These are phyloP conservation scores for Acleris laterana DNA, from an alignment of 2,888 invertebrate genomes.

Conservation along the genomic window DNA sequence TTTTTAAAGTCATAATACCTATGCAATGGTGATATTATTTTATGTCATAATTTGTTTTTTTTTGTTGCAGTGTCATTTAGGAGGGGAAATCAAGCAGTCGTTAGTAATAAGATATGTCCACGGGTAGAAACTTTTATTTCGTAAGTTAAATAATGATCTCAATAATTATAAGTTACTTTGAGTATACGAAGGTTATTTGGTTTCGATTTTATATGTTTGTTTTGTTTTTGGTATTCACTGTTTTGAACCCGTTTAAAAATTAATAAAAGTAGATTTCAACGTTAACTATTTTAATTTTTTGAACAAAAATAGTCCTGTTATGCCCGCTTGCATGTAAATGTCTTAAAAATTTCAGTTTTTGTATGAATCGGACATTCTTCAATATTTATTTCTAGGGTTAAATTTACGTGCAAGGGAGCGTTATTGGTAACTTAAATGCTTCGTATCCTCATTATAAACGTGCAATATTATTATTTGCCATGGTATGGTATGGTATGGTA, in stretches of 20 bases:
- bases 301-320: not conserved
- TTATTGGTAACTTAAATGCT: too few relatives aligned
- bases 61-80: slow-evolving; percentile 33
- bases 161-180: slow-evolving; percentile 4
- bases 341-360: too few relatives aligned
- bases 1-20: too few relatives aligned
- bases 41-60: not conserved
- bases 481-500: too few relatives aligned
- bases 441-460: too few relatives aligned
- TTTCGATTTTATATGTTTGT: not conserved
- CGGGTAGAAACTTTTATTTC: not conserved
- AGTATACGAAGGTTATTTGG: not conserved
- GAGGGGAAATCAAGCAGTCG: not conserved
- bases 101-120: slow-evolving; percentile 1
- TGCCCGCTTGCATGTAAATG: not conserved
- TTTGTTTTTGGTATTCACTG: not conserved
- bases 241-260: not conserved
- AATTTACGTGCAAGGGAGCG: too few relatives aligned
- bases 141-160: slow-evolving; percentile 13
- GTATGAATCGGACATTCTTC: too few relatives aligned
- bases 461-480: too few relatives aligned
- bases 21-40: not conserved
- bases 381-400: too few relatives aligned
- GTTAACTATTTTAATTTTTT: not conserved
- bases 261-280: not conserved